Conservation (phyloP, 1,140 invertebrate species). For the Diachasma alloeum region DNA sequence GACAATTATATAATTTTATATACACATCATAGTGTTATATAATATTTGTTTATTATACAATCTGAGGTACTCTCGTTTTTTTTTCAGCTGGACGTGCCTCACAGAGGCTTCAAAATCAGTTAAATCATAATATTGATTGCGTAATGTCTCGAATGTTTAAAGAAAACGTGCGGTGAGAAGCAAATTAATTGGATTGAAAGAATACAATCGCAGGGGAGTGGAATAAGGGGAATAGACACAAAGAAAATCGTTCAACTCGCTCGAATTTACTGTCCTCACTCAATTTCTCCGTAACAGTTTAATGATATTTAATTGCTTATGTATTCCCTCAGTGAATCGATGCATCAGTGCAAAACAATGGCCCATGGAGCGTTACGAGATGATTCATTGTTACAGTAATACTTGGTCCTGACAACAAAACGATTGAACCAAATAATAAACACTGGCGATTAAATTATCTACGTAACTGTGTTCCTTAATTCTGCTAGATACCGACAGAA, state of each 20-base stretch:
- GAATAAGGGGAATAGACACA: neutral
- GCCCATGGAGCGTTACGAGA: neutral
- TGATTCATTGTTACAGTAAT: neutral
- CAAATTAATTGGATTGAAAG: neutral
- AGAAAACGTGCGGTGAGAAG: neutral
- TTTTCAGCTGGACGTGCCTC: conserved; percentile 17
- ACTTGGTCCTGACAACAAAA: neutral
- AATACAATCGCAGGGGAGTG: neutral
- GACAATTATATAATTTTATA: conserved; percentile 35
- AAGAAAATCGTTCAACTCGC: neutral
- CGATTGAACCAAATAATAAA: neutral
- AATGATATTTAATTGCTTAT: neutral
- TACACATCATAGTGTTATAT: conserved; percentile 27
- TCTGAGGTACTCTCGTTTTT: conserved; percentile 25
- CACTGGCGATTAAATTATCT: neutral
- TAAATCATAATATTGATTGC: neutral
- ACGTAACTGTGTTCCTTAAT: neutral
- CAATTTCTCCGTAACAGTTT: neutral
- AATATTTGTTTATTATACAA: conserved; percentile 27
- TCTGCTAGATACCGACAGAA: neutral
- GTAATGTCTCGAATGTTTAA: neutral
- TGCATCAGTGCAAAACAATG: neutral
- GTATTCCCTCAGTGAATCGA: neutral
- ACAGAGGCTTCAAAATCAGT: neutral
- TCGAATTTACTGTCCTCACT: neutral